phyloP scores from a whole-genome alignment of 2,797 vertebrate genomes.

The Hipposideros larvatus region DNA sequence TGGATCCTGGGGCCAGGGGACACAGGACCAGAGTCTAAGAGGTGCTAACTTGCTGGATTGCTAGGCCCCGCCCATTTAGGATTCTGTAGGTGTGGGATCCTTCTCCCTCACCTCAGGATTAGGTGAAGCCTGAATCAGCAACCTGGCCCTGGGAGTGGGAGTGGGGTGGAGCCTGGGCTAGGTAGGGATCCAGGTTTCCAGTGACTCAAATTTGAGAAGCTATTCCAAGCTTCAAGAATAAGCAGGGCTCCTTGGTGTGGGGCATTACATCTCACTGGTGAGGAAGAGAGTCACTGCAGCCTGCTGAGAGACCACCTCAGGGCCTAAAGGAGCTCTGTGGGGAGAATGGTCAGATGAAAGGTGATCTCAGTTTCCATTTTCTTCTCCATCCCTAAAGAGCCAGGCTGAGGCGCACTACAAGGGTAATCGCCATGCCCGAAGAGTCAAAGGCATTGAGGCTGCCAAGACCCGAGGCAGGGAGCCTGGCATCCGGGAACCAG shows the following conservation, averaged over 20 bases:
- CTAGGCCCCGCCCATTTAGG: background rate
- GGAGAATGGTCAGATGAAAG: background rate
- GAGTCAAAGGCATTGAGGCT: constrained; percentile 96
- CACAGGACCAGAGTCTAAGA: background rate
- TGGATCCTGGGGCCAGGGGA: background rate
- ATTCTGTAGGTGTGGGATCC: background rate
- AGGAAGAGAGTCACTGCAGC: background rate
- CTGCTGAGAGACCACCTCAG: constrained; percentile 14
- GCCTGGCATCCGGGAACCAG: constrained; percentile 87
- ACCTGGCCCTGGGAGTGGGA: background rate
- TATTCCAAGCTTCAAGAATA: background rate
- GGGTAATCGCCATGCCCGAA: constrained; percentile 95
- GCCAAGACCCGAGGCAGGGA: constrained; percentile 93
- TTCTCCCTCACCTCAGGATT: background rate
- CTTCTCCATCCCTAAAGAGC: constrained; percentile 88
- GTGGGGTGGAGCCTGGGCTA: background rate
- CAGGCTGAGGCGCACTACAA: constrained; percentile 98
- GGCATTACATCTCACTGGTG: background rate
- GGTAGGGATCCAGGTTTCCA: background rate
- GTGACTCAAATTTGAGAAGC: background rate
- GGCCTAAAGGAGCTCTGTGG: constrained; percentile 18
- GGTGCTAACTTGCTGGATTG: background rate
- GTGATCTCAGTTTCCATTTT: constrained; percentile 61
- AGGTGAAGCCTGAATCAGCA: constrained; percentile 12
- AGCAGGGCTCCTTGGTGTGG: background rate